phyloP scores from a whole-genome alignment of 2,113 vertebrate species.

The Toxotes jaculatrix region DNA sequence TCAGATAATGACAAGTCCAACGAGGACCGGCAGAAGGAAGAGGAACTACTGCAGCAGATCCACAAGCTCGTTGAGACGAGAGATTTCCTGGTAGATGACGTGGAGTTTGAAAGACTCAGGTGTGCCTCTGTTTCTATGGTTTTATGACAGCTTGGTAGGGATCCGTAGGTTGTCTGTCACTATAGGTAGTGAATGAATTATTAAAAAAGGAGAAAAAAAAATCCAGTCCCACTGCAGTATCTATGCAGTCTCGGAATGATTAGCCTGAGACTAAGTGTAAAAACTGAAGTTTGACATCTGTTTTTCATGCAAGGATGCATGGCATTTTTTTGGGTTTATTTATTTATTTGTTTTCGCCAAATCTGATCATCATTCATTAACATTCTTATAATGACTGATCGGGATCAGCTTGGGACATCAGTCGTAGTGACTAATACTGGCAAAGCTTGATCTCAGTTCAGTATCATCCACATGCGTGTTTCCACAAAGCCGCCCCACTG shows the following conservation, averaged over 20 bases:
- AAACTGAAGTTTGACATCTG: background rate
- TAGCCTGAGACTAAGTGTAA: too few relatives aligned
- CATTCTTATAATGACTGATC: slow-evolving; percentile 1
- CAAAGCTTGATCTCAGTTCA: slow-evolving; percentile 13
- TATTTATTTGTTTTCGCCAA: background rate
- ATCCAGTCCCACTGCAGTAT: background rate
- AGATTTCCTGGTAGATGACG: slow-evolving; percentile 93
- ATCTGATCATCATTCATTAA: background rate
- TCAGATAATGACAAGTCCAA: slow-evolving; percentile 91
- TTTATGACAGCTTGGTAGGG: background rate
- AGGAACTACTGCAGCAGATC: slow-evolving; percentile 90
- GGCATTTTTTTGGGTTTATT: background rate
- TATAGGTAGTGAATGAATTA: background rate
- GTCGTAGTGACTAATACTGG: background rate
- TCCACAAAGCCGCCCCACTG: slow-evolving; percentile 5
- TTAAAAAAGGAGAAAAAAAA: background rate
- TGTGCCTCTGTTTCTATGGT: slow-evolving; percentile 49
- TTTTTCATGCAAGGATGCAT: background rate
- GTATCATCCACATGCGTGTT: slow-evolving; percentile 11
- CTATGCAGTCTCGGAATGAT: background rate
- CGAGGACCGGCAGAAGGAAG: slow-evolving; percentile 88
- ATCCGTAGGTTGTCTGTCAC: background rate
- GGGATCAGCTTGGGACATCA: background rate
- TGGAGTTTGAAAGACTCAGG: slow-evolving; percentile 93
- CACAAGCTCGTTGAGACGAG: slow-evolving; percentile 93